Evolutionary conservation across 2,888 invertebrate species (phyloP).

Genomic region (Thera obeliscata): DNA sequence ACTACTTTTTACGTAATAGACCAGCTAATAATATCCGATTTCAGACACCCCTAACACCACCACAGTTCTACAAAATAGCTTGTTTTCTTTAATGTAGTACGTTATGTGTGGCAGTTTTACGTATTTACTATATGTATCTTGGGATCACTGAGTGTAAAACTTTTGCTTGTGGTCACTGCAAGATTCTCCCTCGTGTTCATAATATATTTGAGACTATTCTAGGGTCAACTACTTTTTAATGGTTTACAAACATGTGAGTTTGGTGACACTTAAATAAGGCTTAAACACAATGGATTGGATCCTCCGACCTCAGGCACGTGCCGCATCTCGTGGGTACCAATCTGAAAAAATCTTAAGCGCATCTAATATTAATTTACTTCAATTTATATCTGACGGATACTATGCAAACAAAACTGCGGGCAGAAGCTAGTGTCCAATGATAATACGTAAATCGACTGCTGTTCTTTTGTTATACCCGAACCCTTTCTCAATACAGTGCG

Average conservation of each 20-base stretch:
- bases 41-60: not conserved
- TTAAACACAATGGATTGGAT: no score
- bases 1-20: no score
- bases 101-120: not conserved
- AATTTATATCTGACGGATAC: no score
- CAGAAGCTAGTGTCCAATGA: not conserved
- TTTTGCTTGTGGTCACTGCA: slow-evolving; percentile 1
- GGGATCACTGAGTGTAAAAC: slow-evolving; percentile 5
- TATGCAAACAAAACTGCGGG: not conserved
- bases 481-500: slow-evolving; percentile 45
- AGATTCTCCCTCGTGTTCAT: not conserved
- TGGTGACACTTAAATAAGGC: not conserved
- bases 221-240: not conserved
- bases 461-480: slow-evolving; percentile 19
- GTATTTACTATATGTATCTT: slow-evolving; percentile 1
- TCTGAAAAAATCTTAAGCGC: no score
- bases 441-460: slow-evolving; percentile 3
- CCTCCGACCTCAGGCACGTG: no score
- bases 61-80: not conserved
- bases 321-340: no score
- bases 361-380: no score
- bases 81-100: not conserved
- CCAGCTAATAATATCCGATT: no score
- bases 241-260: not conserved
- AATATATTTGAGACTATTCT: not conserved